A percentile compares a stretch with the other conserved stretches of the same genome.
phyloP scores from a whole-genome alignment of 1,140 invertebrate species.

The Neodiprion lecontei region DNA sequence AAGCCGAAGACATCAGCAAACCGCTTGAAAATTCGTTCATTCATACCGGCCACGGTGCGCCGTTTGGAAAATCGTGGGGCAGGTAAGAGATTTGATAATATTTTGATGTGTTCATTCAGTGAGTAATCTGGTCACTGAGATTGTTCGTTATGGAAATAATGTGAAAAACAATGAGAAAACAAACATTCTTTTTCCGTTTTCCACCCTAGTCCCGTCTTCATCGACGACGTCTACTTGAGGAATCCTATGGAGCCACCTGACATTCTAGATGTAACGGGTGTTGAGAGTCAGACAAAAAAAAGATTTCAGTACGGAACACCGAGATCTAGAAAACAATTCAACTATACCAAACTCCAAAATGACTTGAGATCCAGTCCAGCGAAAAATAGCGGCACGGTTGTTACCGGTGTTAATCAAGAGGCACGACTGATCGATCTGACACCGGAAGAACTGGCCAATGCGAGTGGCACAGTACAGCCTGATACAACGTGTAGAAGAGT shows the following conservation, averaged over 20 bases:
- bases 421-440: conserved; percentile 69
- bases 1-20: conserved; percentile 75
- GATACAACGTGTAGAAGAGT: conserved; percentile 43
- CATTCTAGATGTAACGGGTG: conserved; percentile 63
- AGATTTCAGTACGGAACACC: conserved; percentile 58
- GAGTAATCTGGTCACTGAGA: too few species aligned
- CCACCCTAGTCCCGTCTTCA: conserved; percentile 70
- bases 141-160: too few species aligned
- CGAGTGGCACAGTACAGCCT: conserved; percentile 26
- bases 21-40: conserved; percentile 87
- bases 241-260: conserved; percentile 88
- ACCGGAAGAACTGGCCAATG: conserved; percentile 59
- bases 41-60: conserved; percentile 79
- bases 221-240: conserved; percentile 81
- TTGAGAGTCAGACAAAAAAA: conserved; percentile 47
- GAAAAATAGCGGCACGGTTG: conserved; percentile 60
- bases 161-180: too few species aligned
- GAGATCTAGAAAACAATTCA: conserved; percentile 72
- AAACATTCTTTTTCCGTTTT: too few species aligned
- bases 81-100: too few species aligned
- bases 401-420: conserved; percentile 58
- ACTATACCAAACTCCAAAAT: conserved; percentile 78
- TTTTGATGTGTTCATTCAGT: too few species aligned
- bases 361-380: conserved; percentile 60
- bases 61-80: conserved; percentile 86